Base-by-base conservation (phyloP, 2,888 invertebrate species). In the Hydropsyche betteni region DNA sequence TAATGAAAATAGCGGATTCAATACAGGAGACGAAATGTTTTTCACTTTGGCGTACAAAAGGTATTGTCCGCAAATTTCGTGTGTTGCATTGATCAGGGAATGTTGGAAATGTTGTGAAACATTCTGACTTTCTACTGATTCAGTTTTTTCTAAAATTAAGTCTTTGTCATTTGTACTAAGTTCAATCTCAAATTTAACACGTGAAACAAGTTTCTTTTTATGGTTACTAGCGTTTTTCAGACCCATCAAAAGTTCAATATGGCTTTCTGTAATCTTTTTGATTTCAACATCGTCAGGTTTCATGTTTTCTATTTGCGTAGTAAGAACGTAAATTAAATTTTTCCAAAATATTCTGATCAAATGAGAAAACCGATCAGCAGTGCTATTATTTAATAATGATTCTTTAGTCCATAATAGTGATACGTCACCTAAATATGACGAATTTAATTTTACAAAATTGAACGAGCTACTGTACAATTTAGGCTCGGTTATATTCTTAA, bases 1-100 rank as follows among this genome's bases (percentile, higher is more conserved):
- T 5, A 93, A 81, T 7, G 86, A 84, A 68, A 87, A 85, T 4
- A 92, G 80, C 71, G 90, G 86, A 7, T 85, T 83, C 14, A 91
- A 80, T 36, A 91, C 86, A 3, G 85, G 78, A 0, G 76, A 84
- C 0, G 85, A 84, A 2, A 86, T 82, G 73, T 86, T 84, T 33
- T 85, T 84, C 7, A 83, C 81, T 4, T 83, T 83, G 0, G 89
- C 88, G 74, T 87, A 87, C n/a, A 86, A 85, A 12, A 92, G 85
- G 81, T 91, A 92, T 12, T 86, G 84, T 2, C 84, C 82, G 79
- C 89, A 89, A 0, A 88, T 80, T 16, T 82, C 85, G 73, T 86
- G 84, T 0, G 86, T 88, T 0, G 88, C 81, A 0, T 84, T 82
- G 36, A 86, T 83, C 16, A 91, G 81, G 76, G 87, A 86, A 36